Evolutionary conservation across 2,113 vertebrate genomes (phyloP), one percentile per base, ranked within the genome.

Genomic region (Montifringilla adamsi): DNA sequence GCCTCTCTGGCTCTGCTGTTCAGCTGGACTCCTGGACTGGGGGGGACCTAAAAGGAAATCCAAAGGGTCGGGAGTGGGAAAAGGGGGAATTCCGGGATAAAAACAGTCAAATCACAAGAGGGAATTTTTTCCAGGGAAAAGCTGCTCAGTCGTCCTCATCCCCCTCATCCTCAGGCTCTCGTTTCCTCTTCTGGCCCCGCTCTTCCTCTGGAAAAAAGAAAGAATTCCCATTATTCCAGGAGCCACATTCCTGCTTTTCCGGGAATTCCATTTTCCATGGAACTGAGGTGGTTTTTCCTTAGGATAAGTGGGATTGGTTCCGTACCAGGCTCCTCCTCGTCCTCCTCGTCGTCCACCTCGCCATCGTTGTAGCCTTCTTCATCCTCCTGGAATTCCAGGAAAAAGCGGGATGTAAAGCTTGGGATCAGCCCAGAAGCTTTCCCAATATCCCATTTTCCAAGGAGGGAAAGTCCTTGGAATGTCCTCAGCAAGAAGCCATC

Each of bases 131-230:
- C 62, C 77, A 35, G 77, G 77, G 77, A 66, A 80, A 80, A 55
- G 39, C 50, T 31, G 77, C 62, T 99, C 98, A 99, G 92, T 99
- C 99, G 2, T 99, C 99, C 5, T 99, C 99, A 72, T 99, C 99
- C 22, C 98, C 99, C 95, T 99, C 99, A 17, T 99, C 99, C 79
- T 99, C 99, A 19, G 98, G 96, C 21, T 99, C 99, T 98, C 99
- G 98, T 99, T 99, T 99, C 94, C 99, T 99, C 97, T 99, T 99
- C 98, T 99, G 98, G 89, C 99, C 99, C 96, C 95, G 98, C 63
- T 98, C 98, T 83, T 98, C 98, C 66, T 99, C 98, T 99, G 87
- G 44, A 17, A 50, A 63, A 50, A 49, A 49, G 5, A 23, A 24
- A 23, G 8, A 49, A 35, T 49, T 58, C 70, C 83, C 24, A 1